phyloP scores from a whole-genome alignment of 2,888 invertebrate species.

The Idaea dimidiata region DNA sequence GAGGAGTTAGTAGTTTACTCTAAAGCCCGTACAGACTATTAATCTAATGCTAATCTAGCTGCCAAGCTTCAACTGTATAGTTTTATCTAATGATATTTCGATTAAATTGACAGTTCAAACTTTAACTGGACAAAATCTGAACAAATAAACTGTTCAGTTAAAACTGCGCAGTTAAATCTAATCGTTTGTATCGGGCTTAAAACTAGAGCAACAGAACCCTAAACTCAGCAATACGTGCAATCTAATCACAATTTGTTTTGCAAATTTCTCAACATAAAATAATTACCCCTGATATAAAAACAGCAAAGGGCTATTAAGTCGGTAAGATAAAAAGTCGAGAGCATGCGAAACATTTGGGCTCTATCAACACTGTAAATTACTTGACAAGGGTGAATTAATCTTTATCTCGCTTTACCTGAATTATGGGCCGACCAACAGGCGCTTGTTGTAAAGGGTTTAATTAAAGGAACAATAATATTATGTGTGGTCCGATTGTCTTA shows the following conservation, averaged over 20 bases:
- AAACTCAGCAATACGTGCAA: neutral
- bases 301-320: constrained; percentile 25
- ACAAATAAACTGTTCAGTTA: too few species aligned
- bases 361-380: constrained; percentile 73
- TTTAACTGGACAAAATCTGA: too few species aligned
- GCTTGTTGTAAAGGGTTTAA: constrained; percentile 51
- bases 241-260: neutral
- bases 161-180: too few species aligned
- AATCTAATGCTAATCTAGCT: too few species aligned
- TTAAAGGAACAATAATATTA: constrained; percentile 43
- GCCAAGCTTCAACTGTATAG: too few species aligned
- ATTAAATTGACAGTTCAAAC: too few species aligned
- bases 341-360: constrained; percentile 12
- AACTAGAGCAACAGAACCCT: too few species aligned
- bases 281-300: constrained; percentile 19
- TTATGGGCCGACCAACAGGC: constrained; percentile 38
- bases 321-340: constrained; percentile 16
- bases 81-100: too few species aligned
- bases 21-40: too few species aligned
- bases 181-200: too few species aligned
- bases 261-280: neutral
- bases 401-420: constrained; percentile 64
- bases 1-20: too few species aligned
- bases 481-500: constrained; percentile 60
- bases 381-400: constrained; percentile 70